Conservation (phyloP, 2,888 invertebrate genomes). For the Rhabditoides inermis region DNA sequence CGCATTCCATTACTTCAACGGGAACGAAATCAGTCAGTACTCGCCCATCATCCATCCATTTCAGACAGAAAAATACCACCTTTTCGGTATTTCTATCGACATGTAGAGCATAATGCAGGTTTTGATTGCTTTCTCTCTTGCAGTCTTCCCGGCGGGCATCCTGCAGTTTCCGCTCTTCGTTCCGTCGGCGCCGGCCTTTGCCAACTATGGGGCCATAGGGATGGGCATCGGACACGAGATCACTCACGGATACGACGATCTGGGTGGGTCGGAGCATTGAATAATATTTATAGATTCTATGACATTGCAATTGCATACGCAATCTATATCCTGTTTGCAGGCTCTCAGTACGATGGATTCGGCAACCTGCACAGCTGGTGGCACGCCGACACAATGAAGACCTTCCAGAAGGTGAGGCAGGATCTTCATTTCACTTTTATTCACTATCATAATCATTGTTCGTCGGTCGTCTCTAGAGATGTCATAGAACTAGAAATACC, state of each 20-base stretch:
- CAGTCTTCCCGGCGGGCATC: slow-evolving; percentile 45
- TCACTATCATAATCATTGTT: no score
- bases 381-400: slow-evolving; percentile 33
- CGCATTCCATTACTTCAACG: slow-evolving; percentile 39
- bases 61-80: not conserved
- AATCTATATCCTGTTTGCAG: slow-evolving; percentile 11
- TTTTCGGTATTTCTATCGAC: not conserved
- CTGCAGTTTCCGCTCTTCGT: slow-evolving; percentile 44
- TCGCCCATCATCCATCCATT: not conserved
- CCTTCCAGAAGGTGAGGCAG: slow-evolving; percentile 22
- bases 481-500: no score
- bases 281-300: not conserved
- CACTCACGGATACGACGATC: slow-evolving; percentile 47
- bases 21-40: slow-evolving; percentile 34
- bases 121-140: no score
- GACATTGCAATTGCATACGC: not conserved
- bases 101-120: no score
- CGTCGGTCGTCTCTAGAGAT: no score
- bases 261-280: slow-evolving; percentile 14
- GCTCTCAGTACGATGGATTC: slow-evolving; percentile 40
- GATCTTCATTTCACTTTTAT: no score
- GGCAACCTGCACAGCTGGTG: slow-evolving; percentile 44
- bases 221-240: slow-evolving; percentile 47
- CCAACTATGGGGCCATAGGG: slow-evolving; percentile 44
- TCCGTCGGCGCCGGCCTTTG: slow-evolving; percentile 30